Conservation (phyloP, 2,888 invertebrate genomes). For the Lithophane ornitopus region DNA sequence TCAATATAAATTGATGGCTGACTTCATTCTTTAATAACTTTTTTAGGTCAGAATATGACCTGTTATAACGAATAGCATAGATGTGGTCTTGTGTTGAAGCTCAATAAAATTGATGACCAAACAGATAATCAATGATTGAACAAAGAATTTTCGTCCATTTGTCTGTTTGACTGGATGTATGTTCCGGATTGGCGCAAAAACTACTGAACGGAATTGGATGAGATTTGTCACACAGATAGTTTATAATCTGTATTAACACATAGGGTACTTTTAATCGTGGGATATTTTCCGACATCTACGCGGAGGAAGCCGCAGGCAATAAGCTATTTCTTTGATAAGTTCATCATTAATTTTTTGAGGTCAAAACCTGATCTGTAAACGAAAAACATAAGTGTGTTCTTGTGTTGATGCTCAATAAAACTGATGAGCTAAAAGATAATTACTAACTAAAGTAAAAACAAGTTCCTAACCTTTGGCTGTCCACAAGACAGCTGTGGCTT, state of each 20-base stretch:
- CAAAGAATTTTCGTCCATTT: too few species aligned
- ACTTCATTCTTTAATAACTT: neutral
- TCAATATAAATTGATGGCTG: neutral
- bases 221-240: too few species aligned
- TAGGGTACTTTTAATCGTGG: too few species aligned
- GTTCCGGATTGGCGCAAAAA: too few species aligned
- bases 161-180: too few species aligned
- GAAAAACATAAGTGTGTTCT: conserved; percentile 2
- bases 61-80: neutral
- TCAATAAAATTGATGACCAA: conserved; percentile 1
- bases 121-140: conserved; percentile 8
- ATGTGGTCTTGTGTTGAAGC: neutral
- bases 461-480: neutral
- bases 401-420: conserved; percentile 2
- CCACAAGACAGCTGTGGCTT: neutral
- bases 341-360: neutral
- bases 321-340: neutral
- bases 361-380: neutral
- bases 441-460: neutral
- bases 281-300: too few species aligned
- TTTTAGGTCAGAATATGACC: neutral
- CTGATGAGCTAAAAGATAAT: conserved; percentile 4
- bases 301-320: too few species aligned
- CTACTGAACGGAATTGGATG: too few species aligned
- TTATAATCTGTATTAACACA: too few species aligned